Base-by-base conservation (phyloP, 1,140 invertebrate species). In the Apis florea region DNA sequence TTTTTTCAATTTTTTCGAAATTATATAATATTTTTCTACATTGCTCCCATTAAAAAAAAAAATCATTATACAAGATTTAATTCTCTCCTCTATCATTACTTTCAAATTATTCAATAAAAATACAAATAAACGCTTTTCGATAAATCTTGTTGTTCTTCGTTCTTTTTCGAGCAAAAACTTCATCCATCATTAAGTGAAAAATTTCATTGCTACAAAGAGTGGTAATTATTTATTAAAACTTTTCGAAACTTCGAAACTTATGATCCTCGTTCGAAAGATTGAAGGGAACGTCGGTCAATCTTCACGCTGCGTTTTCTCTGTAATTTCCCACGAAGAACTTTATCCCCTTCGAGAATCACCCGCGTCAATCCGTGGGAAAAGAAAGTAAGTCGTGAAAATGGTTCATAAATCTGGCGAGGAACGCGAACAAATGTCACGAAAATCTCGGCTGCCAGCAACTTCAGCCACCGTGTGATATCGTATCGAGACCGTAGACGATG, bases 401-500 rank as follows among this genome's bases (percentile, higher is more conserved):
- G 54, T n/a, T 3, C 54, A 67, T 67, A 74, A 75, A 75, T 81
- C 40, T 81, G 54, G 17, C 11, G 31, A 24, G 31, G 24, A 79
- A n/a, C 56, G 12, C 64, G 64, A 56, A n/a, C 24, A 51, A 73
- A 72, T 73, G 69, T 64, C 26, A 64, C 8, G n/a, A 26, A 74
- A 66, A 74, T 64, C 71, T 73, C 69, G 31, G 24, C 9, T 19
- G 49, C 31, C 58, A 54, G 15, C 24, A n/a, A 56, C 47, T 47
- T 31, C 51, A 71, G 19, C 63, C 71, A 58, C 49, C 63, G n/a
- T 54, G 26, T 12, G 63, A 75, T 72, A 72, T n/a, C 49, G 59
- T 26, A 31, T 71, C 53, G 54, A 51, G n/a, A 21, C 26, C 21
- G n/a, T 69, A 85, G 63, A 84, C 69, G 59, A 86, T 75, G 77